Conservation (phyloP, 2,888 invertebrate species). For the Latrodectus elegans region DNA sequence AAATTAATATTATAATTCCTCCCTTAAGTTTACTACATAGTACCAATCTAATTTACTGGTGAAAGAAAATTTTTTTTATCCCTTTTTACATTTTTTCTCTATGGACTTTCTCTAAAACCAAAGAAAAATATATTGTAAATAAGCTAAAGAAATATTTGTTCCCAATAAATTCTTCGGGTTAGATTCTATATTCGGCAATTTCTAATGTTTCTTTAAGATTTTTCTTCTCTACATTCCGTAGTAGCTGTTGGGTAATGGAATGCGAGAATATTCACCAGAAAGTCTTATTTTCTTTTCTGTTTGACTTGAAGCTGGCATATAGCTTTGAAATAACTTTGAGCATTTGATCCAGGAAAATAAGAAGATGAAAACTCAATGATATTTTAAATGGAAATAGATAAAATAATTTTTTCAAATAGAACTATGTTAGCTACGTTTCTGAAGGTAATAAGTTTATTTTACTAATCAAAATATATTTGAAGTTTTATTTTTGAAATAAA, state of each 20-base stretch:
- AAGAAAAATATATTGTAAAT: conserved; percentile 41
- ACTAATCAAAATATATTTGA: no score
- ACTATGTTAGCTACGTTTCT: no score
- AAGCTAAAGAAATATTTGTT: conserved; percentile 59
- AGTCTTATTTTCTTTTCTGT: background rate
- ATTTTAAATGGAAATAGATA: no score
- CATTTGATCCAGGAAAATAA: no score
- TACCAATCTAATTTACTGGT: no score
- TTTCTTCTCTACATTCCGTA: background rate
- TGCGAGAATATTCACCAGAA: background rate
- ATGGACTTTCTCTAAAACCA: background rate
- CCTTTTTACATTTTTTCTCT: no score
- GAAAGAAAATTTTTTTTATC: no score
- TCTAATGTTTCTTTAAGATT: conserved; percentile 57
- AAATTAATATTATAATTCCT: no score
- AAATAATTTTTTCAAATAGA: no score
- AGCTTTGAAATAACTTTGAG: background rate
- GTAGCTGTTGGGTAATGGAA: background rate
- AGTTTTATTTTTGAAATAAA: background rate
- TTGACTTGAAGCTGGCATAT: background rate
- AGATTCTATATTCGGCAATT: conserved; percentile 33
- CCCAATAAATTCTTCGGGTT: conserved; percentile 47
- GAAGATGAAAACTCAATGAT: no score
- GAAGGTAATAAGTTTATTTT: no score
- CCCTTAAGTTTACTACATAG: no score